A percentile compares a stretch with the other conserved stretches of the same genome.
Conservation (phyloP, 1,140 invertebrate species). For the Solen grandis region DNA sequence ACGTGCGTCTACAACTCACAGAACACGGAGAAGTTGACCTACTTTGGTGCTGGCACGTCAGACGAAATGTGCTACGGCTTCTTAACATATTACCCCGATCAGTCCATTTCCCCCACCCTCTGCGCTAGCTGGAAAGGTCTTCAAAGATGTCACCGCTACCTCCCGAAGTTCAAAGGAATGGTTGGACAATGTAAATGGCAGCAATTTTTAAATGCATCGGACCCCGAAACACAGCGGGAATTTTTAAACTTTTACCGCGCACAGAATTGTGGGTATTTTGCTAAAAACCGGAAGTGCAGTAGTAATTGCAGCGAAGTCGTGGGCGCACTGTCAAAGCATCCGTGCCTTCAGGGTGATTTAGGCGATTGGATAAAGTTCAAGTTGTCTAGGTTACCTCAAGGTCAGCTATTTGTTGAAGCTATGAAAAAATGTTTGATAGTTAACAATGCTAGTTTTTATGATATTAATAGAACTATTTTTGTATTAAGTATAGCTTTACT, state of each 20-base stretch:
- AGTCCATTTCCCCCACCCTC: conserved; percentile 6
- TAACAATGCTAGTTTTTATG: too few species aligned
- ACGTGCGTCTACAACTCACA: conserved; percentile 58
- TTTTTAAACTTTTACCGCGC: background rate
- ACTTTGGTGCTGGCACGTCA: conserved; percentile 60
- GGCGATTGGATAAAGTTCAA: conserved; percentile 49
- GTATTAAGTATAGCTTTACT: too few species aligned
- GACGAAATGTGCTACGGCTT: conserved; percentile 71
- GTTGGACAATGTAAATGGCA: conserved; percentile 35
- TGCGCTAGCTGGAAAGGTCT: conserved; percentile 41
- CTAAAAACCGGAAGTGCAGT: conserved; percentile 19
- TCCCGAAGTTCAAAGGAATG: conserved; percentile 33
- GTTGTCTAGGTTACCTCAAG: too few species aligned
- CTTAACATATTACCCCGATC: conserved; percentile 59
- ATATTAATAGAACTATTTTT: too few species aligned
- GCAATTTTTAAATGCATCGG: conserved; percentile 1
- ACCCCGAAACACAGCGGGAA: background rate
- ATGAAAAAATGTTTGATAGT: too few species aligned
- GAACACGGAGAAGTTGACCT: conserved; percentile 32
- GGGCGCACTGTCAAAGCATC: conserved; percentile 42
- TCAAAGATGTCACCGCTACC: conserved; percentile 21
- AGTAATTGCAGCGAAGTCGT: conserved; percentile 49
- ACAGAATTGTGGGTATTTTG: conserved; percentile 27
- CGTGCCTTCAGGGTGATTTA: conserved; percentile 60
- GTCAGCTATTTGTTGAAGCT: too few species aligned